Evolutionary conservation across 2,113 vertebrate species (phyloP).

Genomic region (Tyrannus savana): DNA sequence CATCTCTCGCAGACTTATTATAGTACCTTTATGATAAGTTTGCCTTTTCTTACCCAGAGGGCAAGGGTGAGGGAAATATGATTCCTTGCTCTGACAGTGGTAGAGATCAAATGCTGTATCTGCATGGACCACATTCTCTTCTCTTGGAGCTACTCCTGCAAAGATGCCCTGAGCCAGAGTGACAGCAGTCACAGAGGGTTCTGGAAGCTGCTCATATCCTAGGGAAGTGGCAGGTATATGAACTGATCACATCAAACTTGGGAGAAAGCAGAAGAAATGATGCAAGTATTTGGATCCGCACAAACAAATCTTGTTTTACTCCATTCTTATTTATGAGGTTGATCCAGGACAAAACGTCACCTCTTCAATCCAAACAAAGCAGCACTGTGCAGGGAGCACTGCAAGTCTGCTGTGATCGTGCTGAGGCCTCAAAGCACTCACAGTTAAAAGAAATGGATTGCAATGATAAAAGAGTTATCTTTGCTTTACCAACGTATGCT

Average conservation of each 20-base stretch:
- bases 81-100: not conserved
- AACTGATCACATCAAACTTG: not conserved
- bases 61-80: not conserved
- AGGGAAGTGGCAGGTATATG: not conserved
- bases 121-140: not conserved
- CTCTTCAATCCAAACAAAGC: not conserved
- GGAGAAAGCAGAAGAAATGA: not conserved
- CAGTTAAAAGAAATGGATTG: not conserved
- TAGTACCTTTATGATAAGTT: constrained; percentile 25
- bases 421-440: not conserved
- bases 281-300: not conserved
- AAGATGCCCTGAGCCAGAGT: not conserved
- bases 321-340: not conserved
- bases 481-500: not conserved
- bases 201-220: not conserved
- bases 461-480: not conserved
- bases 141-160: not conserved
- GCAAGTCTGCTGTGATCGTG: not conserved
- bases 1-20: constrained; percentile 15
- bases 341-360: not conserved
- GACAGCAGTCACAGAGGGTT: constrained; percentile 27
- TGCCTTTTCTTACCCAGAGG: constrained; percentile 34
- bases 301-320: not conserved
- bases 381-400: not conserved
- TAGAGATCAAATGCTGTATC: not conserved